Evolutionary conservation across 1,140 invertebrate genomes (phyloP).

Genomic region (Drosophila setifemur): DNA sequence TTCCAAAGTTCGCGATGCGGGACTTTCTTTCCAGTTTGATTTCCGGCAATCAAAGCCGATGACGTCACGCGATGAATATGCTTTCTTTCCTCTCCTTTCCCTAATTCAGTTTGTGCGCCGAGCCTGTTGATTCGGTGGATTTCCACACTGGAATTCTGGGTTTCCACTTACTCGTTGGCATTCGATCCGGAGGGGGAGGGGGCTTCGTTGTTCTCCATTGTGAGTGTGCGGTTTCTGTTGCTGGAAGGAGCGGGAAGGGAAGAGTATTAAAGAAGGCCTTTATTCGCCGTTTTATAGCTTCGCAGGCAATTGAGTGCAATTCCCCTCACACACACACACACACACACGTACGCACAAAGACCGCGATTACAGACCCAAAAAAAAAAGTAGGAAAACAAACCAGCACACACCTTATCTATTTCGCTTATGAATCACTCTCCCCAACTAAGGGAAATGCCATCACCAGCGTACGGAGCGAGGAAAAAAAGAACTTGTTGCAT

Average conservation of each 20-base stretch:
- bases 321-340: background rate
- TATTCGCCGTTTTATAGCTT: constrained; percentile 17
- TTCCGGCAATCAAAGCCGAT: background rate
- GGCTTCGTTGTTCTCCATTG: constrained; percentile 70
- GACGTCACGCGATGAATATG: constrained; percentile 22
- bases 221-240: constrained; percentile 2
- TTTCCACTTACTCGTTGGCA: constrained; percentile 64
- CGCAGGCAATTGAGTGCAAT: constrained; percentile 1
- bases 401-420: constrained; percentile 59
- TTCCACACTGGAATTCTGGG: background rate
- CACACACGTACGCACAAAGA: background rate
- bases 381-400: constrained; percentile 27
- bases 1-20: background rate
- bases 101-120: constrained; percentile 37
- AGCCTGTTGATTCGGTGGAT: constrained; percentile 15
- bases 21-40: constrained; percentile 11
- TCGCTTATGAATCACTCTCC: constrained; percentile 33
- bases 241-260: too few species aligned
- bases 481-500: constrained; percentile 63
- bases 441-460: constrained; percentile 40
- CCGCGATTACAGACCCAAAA: constrained; percentile 27
- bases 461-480: constrained; percentile 22
- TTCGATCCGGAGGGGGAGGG: constrained; percentile 67
- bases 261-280: background rate
- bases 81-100: constrained; percentile 18